These are phyloP conservation scores for Sebastes wilsoni DNA, from an alignment of 2,797 vertebrate genomes.

Conservation along the genomic window DNA sequence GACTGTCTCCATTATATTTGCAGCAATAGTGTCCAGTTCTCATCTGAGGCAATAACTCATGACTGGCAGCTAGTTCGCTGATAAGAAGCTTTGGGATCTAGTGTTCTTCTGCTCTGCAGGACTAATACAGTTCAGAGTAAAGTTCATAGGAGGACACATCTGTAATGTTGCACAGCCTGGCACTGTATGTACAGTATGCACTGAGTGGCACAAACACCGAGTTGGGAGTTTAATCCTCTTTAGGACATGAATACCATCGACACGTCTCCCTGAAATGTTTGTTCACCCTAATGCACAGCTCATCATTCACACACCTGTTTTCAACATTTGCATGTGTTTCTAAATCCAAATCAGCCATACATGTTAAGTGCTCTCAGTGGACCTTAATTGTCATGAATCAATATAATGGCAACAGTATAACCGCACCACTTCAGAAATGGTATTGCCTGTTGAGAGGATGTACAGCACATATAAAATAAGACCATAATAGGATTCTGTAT, in stretches of 20 bases:
- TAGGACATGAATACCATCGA: neutral
- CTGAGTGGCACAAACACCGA: neutral
- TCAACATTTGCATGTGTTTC: neutral
- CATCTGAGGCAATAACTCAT: constrained; percentile 12
- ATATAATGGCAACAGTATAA: neutral
- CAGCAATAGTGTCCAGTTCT: constrained; percentile 5
- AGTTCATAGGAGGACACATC: constrained; percentile 17
- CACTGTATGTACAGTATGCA: neutral
- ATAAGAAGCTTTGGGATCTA: constrained; percentile 31
- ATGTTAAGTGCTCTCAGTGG: neutral
- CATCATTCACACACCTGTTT: neutral
- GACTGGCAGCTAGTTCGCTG: constrained; percentile 31
- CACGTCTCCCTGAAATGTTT: neutral
- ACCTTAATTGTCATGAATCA: neutral
- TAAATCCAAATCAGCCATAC: neutral
- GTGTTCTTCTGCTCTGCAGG: constrained; percentile 20
- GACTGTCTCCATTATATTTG: constrained; percentile 17
- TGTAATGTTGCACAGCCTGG: neutral
- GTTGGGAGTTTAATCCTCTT: neutral
- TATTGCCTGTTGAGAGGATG: neutral
- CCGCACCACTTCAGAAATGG: neutral
- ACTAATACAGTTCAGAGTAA: neutral
- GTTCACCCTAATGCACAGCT: neutral
- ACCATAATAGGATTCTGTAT: neutral
- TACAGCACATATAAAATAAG: neutral